Percentiles rank a stretch among this genome's conserved stretches.
These are phyloP conservation scores for Gephyroberyx darwinii DNA, from an alignment of 2,797 vertebrate species.

Conservation along the genomic window DNA sequence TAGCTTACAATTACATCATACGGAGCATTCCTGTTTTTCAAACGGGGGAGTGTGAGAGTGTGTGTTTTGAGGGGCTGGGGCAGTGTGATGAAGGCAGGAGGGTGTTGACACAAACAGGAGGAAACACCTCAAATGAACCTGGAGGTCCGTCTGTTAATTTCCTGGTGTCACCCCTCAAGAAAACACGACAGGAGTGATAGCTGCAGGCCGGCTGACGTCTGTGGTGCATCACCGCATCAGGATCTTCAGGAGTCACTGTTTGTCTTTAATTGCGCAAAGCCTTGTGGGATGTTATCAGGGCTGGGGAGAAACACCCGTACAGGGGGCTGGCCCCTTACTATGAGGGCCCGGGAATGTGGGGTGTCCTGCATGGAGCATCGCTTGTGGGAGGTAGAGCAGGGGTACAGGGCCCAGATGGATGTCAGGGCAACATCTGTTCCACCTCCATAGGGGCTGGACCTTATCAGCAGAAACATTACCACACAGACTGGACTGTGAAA, in stretches of 20 bases:
- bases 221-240: constrained; percentile 53
- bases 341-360: constrained; percentile 49
- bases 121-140: constrained; percentile 59
- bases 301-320: neutral
- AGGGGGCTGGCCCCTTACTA: constrained; percentile 45
- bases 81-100: constrained; percentile 23
- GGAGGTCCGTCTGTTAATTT: constrained; percentile 43
- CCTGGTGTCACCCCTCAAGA: constrained; percentile 34
- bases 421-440: constrained; percentile 83
- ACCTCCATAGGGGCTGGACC: constrained; percentile 70
- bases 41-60: constrained; percentile 31
- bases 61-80: neutral
- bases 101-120: constrained; percentile 63
- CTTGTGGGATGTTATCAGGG: constrained; percentile 33
- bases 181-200: constrained; percentile 36
- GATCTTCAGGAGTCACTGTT: constrained; percentile 38
- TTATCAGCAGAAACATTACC: constrained; percentile 71
- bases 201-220: constrained; percentile 37
- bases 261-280: constrained; percentile 45
- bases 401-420: constrained; percentile 80
- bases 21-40: constrained; percentile 42
- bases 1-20: constrained; percentile 41
- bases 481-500: constrained; percentile 63
- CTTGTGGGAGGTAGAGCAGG: constrained; percentile 68
- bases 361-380: constrained; percentile 52